A percentile compares a stretch with the other conserved stretches of the same genome.
Conservation (phyloP, 2,888 invertebrate genomes). For the Rhagonycha fulva region DNA sequence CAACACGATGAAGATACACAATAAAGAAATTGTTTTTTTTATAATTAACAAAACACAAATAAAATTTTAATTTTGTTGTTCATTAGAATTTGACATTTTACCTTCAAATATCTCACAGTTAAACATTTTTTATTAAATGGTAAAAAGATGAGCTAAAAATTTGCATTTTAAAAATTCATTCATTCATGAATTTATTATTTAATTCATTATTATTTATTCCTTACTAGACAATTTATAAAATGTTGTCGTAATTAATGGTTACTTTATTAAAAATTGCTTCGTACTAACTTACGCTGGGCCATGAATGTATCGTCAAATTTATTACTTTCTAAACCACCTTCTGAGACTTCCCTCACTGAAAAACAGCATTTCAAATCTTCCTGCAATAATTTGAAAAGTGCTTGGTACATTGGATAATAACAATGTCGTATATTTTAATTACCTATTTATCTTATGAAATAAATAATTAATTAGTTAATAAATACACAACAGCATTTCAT, state of each 20-base stretch:
- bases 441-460: neutral
- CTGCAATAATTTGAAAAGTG: neutral
- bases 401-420: neutral
- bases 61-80: neutral
- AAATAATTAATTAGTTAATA: neutral
- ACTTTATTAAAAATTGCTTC: neutral
- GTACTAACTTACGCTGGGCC: neutral
- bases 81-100: neutral
- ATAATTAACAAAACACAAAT: neutral
- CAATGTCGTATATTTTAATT: too few species aligned
- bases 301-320: neutral
- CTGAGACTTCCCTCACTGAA: neutral
- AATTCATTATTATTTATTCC: neutral
- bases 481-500: too few species aligned
- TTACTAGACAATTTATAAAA: neutral
- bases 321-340: neutral
- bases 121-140: neutral
- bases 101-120: neutral
- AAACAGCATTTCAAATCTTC: neutral
- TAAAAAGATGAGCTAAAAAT: neutral
- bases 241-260: neutral
- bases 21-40: neutral
- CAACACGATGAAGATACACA: neutral
- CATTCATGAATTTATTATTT: neutral
- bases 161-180: neutral